Conservation (phyloP, 2,888 invertebrate genomes). For the Megastigmus dorsalis region DNA sequence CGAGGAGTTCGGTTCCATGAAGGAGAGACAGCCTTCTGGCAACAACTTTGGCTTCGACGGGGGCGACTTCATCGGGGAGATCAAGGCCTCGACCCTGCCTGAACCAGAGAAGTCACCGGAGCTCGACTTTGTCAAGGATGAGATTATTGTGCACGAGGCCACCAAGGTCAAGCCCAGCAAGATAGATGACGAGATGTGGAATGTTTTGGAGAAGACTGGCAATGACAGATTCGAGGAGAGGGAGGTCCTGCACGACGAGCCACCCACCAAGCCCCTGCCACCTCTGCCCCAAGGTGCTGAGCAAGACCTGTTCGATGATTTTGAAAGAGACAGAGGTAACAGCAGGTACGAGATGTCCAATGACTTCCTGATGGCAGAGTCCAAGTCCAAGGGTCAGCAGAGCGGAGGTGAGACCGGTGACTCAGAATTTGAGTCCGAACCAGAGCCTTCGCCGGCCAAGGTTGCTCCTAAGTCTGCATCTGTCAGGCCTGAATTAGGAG, state of each 20-base stretch:
- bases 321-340: conserved; percentile 15
- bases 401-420: conserved; percentile 60
- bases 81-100: conserved; percentile 62
- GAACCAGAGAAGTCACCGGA: conserved; percentile 61
- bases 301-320: conserved; percentile 45
- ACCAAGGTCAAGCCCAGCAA: conserved; percentile 54
- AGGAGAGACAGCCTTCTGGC: conserved; percentile 18
- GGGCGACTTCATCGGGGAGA: conserved; percentile 54
- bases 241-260: conserved; percentile 54
- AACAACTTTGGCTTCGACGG: neutral
- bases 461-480: neutral
- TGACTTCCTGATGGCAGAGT: conserved; percentile 59
- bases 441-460: conserved; percentile 65
- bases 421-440: conserved; percentile 72
- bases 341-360: conserved; percentile 59
- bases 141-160: conserved; percentile 49
- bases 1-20: conserved; percentile 25
- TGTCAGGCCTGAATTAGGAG: conserved; percentile 41
- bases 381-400: conserved; percentile 47
- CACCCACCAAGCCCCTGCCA: conserved; percentile 69
- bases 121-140: conserved; percentile 61
- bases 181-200: conserved; percentile 41
- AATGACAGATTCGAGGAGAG: conserved; percentile 20
- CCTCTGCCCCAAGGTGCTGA: conserved; percentile 65
- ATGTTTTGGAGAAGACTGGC: conserved; percentile 42